Conservation (phyloP, 2,888 invertebrate species). For the Chrysolina oricalcia region DNA sequence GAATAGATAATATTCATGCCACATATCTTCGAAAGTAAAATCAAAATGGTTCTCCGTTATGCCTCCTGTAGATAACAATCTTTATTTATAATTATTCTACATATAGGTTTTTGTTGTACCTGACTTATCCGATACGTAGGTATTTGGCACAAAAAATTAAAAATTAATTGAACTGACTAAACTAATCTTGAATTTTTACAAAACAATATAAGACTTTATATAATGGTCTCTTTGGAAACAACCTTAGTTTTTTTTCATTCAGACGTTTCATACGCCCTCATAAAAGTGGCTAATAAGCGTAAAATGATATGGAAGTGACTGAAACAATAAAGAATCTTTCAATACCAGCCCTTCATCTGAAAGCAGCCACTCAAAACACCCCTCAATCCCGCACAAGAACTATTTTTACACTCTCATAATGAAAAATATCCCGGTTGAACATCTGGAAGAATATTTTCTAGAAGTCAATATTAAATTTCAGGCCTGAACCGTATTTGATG, state of each 20-base stretch:
- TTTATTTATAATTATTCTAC: no score
- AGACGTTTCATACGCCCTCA: not conserved
- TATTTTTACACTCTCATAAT: constrained; percentile 13
- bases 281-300: not conserved
- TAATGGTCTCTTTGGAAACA: no score
- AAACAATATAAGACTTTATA: no score
- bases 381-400: not conserved
- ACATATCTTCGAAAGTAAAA: no score
- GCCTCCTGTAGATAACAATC: no score
- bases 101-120: no score
- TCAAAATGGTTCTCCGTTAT: no score
- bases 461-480: constrained; percentile 33
- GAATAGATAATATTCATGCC: no score
- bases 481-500: constrained; percentile 36
- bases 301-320: constrained; percentile 1
- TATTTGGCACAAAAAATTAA: no score
- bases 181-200: no score
- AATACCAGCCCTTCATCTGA: not conserved
- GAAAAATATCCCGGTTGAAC: constrained; percentile 9
- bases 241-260: not conserved
- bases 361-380: constrained; percentile 13
- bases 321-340: constrained; percentile 7
- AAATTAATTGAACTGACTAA: no score
- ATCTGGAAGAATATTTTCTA: constrained; percentile 25
- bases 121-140: no score